phyloP scores from a whole-genome alignment of 1,140 invertebrate species.

The Zaprionus kolodkinae region DNA sequence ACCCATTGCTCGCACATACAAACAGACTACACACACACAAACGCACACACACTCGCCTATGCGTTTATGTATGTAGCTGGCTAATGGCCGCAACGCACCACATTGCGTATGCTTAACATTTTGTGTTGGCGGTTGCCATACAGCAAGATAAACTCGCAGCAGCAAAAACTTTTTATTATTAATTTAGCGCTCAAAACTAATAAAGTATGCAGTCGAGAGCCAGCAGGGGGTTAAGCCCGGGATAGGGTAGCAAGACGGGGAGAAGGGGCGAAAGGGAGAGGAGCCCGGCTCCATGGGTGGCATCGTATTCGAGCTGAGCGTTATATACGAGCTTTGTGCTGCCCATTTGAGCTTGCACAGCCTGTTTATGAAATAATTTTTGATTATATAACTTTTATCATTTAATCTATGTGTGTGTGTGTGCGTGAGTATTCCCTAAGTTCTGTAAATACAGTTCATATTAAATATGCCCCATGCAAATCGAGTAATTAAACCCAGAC shows the following conservation, averaged over 20 bases:
- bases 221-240: conserved; percentile 11
- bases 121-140: conserved; percentile 36
- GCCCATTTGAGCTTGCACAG: conserved; percentile 45
- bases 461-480: conserved; percentile 9
- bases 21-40: conserved; percentile 13
- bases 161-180: conserved; percentile 73
- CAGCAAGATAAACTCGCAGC: conserved; percentile 60
- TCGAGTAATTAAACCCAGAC: background rate
- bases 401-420: conserved; percentile 25
- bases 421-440: conserved; percentile 3
- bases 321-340: conserved; percentile 24
- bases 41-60: background rate
- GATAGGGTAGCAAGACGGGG: background rate
- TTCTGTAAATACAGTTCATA: conserved; percentile 3
- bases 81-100: conserved; percentile 41
- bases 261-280: no score
- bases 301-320: conserved; percentile 10
- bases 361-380: conserved; percentile 65
- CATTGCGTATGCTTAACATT: conserved; percentile 65
- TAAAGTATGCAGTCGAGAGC: conserved; percentile 58
- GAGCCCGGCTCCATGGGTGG: background rate
- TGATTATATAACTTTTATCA: conserved; percentile 61
- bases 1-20: conserved; percentile 44
- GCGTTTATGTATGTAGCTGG: conserved; percentile 5
- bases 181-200: conserved; percentile 76